phyloP scores from a whole-genome alignment of 2,113 vertebrate species.

The human region GRCh38 chr12:114183001-114183500 shows the following conservation, averaged over 20 bases:
- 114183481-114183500: rapidly evolving
- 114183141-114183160: rapidly evolving
- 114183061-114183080: rapidly evolving
- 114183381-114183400: rapidly evolving
- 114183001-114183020: background rate
- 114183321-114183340: too few relatives aligned
- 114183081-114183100: rapidly evolving
- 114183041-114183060: too few relatives aligned
- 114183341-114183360: rapidly evolving
- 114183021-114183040: too few relatives aligned
- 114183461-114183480: conserved; percentile 33
- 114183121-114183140: rapidly evolving
- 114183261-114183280: background rate
- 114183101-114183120: rapidly evolving
- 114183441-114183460: background rate
- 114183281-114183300: rapidly evolving
- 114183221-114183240: rapidly evolving
- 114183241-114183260: rapidly evolving
- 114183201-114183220: background rate
- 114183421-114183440: background rate
- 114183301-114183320: rapidly evolving
- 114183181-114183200: rapidly evolving
- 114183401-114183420: background rate
- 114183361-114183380: rapidly evolving
- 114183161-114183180: rapidly evolving